Evolutionary conservation across 1,140 invertebrate species (phyloP).

Genomic region (Belonocnema kinseyi): DNA sequence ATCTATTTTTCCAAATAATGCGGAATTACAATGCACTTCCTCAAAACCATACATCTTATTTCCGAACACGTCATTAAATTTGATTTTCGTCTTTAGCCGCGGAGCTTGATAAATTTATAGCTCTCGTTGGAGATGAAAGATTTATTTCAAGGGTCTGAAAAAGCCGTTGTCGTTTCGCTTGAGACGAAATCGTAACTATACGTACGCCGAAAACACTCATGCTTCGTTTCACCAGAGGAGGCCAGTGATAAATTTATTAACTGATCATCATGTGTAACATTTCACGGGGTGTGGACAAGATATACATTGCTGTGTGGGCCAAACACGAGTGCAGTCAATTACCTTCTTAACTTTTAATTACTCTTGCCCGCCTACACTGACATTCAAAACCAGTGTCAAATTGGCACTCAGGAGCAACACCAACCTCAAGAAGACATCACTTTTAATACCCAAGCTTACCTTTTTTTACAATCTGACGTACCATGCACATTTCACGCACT

Average conservation of each 20-base stretch:
- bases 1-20: background rate
- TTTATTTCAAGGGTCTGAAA: slow-evolving; percentile 26
- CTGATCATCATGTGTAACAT: slow-evolving; percentile 23
- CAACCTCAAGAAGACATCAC: slow-evolving; percentile 9
- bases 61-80: background rate
- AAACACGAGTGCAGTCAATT: slow-evolving; percentile 11
- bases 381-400: background rate
- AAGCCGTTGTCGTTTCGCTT: slow-evolving; percentile 24
- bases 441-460: slow-evolving; percentile 24
- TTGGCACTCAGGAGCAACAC: slow-evolving; percentile 17
- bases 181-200: background rate
- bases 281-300: slow-evolving; percentile 16
- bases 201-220: background rate
- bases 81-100: slow-evolving; percentile 1
- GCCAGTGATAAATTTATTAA: slow-evolving; percentile 20
- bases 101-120: slow-evolving; percentile 5
- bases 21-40: background rate
- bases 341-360: slow-evolving; percentile 23
- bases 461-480: background rate
- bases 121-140: slow-evolving; percentile 18
- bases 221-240: slow-evolving; percentile 11
- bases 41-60: background rate
- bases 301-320: background rate
- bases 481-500: slow-evolving; percentile 1
- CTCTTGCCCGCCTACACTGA: slow-evolving; percentile 3